Evolutionary conservation across 2,797 vertebrate genomes (phyloP), one percentile per base, ranked within the genome.

Genomic region (Rhinella marina): DNA sequence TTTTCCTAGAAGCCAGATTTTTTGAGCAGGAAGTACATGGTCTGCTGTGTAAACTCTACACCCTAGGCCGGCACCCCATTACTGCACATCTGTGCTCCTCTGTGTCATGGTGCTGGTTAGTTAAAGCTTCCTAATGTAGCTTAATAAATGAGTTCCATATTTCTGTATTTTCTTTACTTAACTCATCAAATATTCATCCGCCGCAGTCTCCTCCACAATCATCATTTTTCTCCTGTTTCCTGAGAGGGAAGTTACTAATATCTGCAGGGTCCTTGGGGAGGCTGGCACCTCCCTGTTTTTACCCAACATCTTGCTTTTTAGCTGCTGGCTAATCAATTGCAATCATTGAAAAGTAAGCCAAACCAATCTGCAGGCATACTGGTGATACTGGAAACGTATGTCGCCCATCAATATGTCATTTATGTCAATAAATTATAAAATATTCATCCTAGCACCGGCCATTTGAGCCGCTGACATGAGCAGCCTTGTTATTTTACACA

Each of bases 401-500:
- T 81, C 91, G 89, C 87, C 92, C 92, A 27, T 92, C 92, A 91
- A 89, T 93, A 92, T 90, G 91, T 92, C 92, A 90, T 91, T 90
- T 90, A 90, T 91, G 91, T 93, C 93, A 93, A 93, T 93, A 93
- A 92, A 89, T 85, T 92, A 94, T 94, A 92, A 94, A 94, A 89
- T 92, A 92, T 93, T 94, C 92, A 94, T 93, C 84, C 88, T 88
- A 90, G 84, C 57, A 86, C 88, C 90, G 91, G 91, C 90, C 90
- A 93, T 91, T 80, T 92, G 92, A 94, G 94, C 93, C 89, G 92
- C 92, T 92, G 92, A 94, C 93, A 94, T 92, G 92, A 92, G 92
- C 92, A 88, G 88, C 84, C 91, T 92, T 92, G 93, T 93, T 94
- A 93, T 92, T 94, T 93, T 93, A 94, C 93, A 93, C 92, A 92